Evolutionary conservation across 2,113 vertebrate genomes (phyloP).

Genomic region (Gymnocephalus cernua): DNA sequence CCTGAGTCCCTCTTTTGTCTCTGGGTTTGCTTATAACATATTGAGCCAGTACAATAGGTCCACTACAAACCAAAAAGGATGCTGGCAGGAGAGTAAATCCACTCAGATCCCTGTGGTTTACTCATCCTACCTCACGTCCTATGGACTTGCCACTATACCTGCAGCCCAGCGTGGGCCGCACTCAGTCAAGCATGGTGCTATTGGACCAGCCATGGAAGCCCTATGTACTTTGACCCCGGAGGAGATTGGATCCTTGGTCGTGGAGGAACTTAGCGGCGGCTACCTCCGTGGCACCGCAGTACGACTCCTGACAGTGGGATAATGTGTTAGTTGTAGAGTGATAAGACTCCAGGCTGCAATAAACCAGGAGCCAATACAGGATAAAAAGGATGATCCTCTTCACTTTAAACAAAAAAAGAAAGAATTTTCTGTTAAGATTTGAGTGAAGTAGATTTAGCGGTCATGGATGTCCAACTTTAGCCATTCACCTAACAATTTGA

Average conservation of each 20-base stretch:
- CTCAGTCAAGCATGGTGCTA: slow-evolving; percentile 67
- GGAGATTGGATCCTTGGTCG: slow-evolving; percentile 75
- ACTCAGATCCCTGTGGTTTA: slow-evolving; percentile 75
- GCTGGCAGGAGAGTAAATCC: slow-evolving; percentile 77
- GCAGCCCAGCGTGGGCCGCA: slow-evolving; percentile 66
- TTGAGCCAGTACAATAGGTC: slow-evolving; percentile 60
- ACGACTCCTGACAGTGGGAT: slow-evolving; percentile 52
- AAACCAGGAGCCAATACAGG: slow-evolving; percentile 42
- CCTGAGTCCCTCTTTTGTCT: slow-evolving; percentile 38
- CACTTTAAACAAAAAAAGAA: neutral
- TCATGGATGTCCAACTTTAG: neutral
- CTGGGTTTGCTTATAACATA: slow-evolving; percentile 26
- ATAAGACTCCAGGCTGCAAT: slow-evolving; percentile 37
- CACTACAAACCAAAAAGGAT: slow-evolving; percentile 55
- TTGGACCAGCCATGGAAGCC: slow-evolving; percentile 60
- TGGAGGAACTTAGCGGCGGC: slow-evolving; percentile 32
- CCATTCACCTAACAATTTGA: neutral
- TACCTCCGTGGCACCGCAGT: slow-evolving; percentile 56
- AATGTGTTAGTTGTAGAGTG: slow-evolving; percentile 57
- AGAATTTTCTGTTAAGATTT: slow-evolving; percentile 20
- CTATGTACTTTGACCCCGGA: slow-evolving; percentile 67
- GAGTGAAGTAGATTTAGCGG: neutral
- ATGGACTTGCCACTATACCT: slow-evolving; percentile 55
- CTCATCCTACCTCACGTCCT: slow-evolving; percentile 68
- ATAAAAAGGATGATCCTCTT: slow-evolving; percentile 40